Conservation (phyloP, 1,140 invertebrate genomes). For the Coenobita brevimanus region DNA sequence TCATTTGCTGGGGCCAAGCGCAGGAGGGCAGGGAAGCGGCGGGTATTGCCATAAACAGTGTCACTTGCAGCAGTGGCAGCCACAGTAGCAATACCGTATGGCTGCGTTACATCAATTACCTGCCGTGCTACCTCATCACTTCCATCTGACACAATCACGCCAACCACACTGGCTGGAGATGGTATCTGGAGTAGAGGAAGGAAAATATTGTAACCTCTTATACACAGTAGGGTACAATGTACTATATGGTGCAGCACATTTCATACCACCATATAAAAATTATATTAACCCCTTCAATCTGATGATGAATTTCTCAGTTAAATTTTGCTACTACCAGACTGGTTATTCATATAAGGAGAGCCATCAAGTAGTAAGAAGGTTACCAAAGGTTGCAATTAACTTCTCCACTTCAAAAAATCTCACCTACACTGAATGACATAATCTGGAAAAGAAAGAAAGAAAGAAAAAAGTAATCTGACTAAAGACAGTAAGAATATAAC, state of each 20-base stretch:
- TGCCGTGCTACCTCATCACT: conserved; percentile 61
- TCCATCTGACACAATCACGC: conserved; percentile 67
- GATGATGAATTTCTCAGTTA: no score
- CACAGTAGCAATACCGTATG: conserved; percentile 70
- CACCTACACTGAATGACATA: no score
- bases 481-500: not conserved
- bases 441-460: not conserved
- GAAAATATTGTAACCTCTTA: not conserved
- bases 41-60: conserved; percentile 68
- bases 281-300: no score
- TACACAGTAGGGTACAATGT: no score
- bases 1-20: conserved; percentile 70
- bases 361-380: no score
- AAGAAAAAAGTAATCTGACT: not conserved
- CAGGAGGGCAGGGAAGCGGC: conserved; percentile 70
- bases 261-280: no score
- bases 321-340: no score
- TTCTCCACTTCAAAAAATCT: no score
- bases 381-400: no score
- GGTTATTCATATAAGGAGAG: no score
- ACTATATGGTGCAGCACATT: no score
- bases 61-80: conserved; percentile 70
- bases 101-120: conserved; percentile 67
- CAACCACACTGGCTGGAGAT: conserved; percentile 68
- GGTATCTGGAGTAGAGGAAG: conserved; percentile 60